These are phyloP conservation scores for Barnardius zonarius DNA, from an alignment of 2,113 vertebrate species.

Conservation along the genomic window DNA sequence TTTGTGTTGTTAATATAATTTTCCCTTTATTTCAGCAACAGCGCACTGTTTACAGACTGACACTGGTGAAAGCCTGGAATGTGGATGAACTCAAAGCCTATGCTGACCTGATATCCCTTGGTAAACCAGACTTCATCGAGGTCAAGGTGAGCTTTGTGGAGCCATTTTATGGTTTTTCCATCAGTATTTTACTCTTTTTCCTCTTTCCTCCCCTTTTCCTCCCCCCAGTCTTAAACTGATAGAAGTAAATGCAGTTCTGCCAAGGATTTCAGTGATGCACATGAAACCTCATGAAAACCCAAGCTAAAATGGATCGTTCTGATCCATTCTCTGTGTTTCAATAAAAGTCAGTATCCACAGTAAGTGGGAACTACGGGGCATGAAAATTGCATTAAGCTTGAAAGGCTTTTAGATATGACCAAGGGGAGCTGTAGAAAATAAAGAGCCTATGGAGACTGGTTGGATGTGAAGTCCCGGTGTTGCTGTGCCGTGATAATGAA, in stretches of 20 bases:
- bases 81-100: constrained; percentile 93
- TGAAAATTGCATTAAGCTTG: neutral
- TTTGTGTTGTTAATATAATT: neutral
- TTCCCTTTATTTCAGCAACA: constrained; percentile 79
- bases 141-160: constrained; percentile 83
- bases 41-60: constrained; percentile 92
- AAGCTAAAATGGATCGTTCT: neutral
- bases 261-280: neutral
- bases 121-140: constrained; percentile 92
- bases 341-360: neutral
- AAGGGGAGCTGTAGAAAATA: neutral
- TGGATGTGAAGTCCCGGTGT: neutral
- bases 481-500: neutral
- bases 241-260: neutral
- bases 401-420: neutral
- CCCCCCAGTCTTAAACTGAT: neutral
- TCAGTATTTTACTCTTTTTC: neutral
- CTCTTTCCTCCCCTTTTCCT: neutral
- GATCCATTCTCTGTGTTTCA: neutral
- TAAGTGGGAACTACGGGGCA: neutral
- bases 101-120: constrained; percentile 85
- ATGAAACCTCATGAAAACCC: neutral
- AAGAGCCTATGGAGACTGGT: neutral
- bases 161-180: neutral
- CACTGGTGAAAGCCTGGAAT: constrained; percentile 95